Base-by-base conservation (phyloP, 1,140 invertebrate species). In the Aphelenchoides besseyi region DNA sequence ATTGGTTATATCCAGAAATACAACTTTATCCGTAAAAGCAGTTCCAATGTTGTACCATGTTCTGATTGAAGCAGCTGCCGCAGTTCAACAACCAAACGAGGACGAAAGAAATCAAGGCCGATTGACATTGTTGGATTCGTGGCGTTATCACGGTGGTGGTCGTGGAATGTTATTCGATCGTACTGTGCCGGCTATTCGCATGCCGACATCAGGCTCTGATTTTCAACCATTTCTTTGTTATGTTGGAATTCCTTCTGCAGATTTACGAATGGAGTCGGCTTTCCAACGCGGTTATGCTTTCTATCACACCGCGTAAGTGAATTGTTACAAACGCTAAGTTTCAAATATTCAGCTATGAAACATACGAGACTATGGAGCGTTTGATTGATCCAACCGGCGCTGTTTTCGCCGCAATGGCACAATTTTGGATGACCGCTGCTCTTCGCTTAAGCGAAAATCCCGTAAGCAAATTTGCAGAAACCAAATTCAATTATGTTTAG, bases 401-500 rank as follows among this genome's bases (percentile, higher is more conserved):
- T n/a, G 63, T 64, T 12, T 78, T 72, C 59, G 33, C 33, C 9
- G 71, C 80, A 35, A 53, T 80, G 28, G 79, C 77, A 3, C 74
- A 73, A 67, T 32, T 80, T 23, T 80, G 79, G 79, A 30, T 82
- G 59, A 80, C 82, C 72, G 29, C 79, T 3, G 68, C 63, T 1
- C 37, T 67, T 35, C 61, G 66, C 30, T 30, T 80, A 2, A 71
- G 78, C 18, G 78, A 82, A 41, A 74, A 57, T 68, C 28, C 76
- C 23, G 79, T 81, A 79, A 61, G 32, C 26, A n/a, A n/a, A n/a
- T n/a, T n/a, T n/a, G n/a, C n/a, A 48, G 41, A 23, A 48, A 48
- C 12, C 12, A 48, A 48, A 48, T 12, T 48, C 41, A 23, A 23
- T 12, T 59, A 8, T 75, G 23, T 61, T 73, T 12, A 75, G 70